Base-by-base conservation (phyloP, 2,797 vertebrate genomes). In the Gastrophryne carolinensis region DNA sequence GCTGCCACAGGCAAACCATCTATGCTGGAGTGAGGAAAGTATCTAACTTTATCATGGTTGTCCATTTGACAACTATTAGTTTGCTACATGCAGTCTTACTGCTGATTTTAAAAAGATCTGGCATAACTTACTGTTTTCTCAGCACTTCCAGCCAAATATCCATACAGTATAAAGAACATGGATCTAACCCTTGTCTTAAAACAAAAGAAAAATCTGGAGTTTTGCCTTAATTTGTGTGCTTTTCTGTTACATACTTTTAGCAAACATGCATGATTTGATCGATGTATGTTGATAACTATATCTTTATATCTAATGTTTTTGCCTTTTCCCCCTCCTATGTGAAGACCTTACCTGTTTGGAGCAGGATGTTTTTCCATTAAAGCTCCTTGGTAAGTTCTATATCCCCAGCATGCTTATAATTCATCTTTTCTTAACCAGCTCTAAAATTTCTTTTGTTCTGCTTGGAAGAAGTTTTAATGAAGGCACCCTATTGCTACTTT, bases 311-410 rank as follows among this genome's bases (percentile, higher is more conserved):
- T 97, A 96, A 96, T 92, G 86, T 95, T 89, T 92, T 88, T 92
- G 88, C 89, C 86, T 91, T 91, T 91, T 86, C 85, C 83, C 89
- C 88, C 86, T 81, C 83, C 83, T 87, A 89, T 83, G 82, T 89
- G 94, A 97, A 98, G 97, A 94, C 96, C 96, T 91, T 98, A 98
- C 94, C 95, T 98, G 93, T 97, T 98, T 96, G 97, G 97, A 95
- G 96, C 95, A 90, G 97, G 97, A 93, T 99, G 96, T 96, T 98
- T 99, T 98, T 96, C 97, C 93, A 96, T 98, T 92, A 98, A 96
- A 98, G 96, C 97, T 96, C 97, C 97, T 86, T 99, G 97, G 97
- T 99, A 96, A 99, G 97, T 99, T 94, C 91, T 85, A 84, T 79
- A 77, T 90, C 91, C 89, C 87, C 93, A 92, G 95, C 96, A 98